These are phyloP conservation scores for Prochilodus magdalenae DNA, from an alignment of 2,113 vertebrate genomes.

Conservation along the genomic window DNA sequence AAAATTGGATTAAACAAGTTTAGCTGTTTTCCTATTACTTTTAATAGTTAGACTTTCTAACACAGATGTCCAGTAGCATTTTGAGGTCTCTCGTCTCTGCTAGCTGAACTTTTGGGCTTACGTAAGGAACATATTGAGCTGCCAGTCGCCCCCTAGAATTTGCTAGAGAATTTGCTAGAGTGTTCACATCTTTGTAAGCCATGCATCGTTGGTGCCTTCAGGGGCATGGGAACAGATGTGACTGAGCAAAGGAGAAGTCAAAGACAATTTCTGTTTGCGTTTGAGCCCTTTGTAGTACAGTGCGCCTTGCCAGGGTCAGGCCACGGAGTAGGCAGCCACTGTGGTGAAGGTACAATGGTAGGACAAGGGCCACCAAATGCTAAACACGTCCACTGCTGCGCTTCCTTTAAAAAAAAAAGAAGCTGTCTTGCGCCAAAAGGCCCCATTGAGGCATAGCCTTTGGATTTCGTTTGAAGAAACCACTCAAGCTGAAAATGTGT, in stretches of 20 bases:
- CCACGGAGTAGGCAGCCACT: constrained; percentile 61
- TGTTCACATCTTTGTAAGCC: constrained; percentile 57
- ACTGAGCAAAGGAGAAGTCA: constrained; percentile 55
- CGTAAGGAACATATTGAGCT: constrained; percentile 69
- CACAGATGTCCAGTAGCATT: background rate
- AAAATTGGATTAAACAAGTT: background rate
- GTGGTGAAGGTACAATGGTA: constrained; percentile 70
- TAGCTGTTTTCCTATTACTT: background rate
- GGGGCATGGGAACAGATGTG: constrained; percentile 65
- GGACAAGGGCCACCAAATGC: constrained; percentile 75
- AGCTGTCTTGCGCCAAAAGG: constrained; percentile 45
- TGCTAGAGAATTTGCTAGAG: constrained; percentile 59
- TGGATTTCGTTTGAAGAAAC: constrained; percentile 73
- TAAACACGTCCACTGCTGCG: constrained; percentile 81
- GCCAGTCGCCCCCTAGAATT: constrained; percentile 67
- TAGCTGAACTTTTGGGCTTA: constrained; percentile 46
- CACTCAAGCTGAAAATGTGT: constrained; percentile 75
- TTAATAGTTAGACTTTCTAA: too few relatives aligned
- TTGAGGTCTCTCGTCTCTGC: constrained; percentile 21
- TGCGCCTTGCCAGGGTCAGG: constrained; percentile 38
- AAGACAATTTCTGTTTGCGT: constrained; percentile 68
- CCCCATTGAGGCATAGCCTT: constrained; percentile 68
- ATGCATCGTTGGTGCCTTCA: constrained; percentile 66
- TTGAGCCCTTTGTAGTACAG: constrained; percentile 49
- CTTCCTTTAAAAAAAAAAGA: constrained; percentile 66